Percentiles rank a stretch among this genome's conserved stretches.
These are phyloP conservation scores for Esox masquinongy DNA, from an alignment of 2,797 vertebrate species.

Conservation along the genomic window DNA sequence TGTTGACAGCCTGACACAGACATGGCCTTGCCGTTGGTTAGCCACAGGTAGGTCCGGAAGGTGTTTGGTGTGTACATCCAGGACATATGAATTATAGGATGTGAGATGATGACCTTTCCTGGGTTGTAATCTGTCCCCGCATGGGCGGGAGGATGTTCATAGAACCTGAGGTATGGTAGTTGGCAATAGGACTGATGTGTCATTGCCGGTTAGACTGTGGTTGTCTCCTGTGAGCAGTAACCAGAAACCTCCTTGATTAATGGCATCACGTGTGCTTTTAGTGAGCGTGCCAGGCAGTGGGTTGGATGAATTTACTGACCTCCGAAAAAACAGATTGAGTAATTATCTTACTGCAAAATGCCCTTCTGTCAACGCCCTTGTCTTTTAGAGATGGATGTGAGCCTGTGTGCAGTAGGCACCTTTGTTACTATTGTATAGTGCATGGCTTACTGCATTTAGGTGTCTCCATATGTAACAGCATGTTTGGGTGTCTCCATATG, in stretches of 20 bases:
- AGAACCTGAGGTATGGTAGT: not conserved
- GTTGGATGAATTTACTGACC: slow-evolving; percentile 18
- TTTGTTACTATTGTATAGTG: not conserved
- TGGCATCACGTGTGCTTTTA: slow-evolving; percentile 24
- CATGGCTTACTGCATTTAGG: no score
- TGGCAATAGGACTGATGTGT: not conserved
- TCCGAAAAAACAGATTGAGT: slow-evolving; percentile 17
- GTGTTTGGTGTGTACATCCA: not conserved
- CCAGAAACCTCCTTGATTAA: slow-evolving; percentile 35
- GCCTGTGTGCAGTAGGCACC: not conserved
- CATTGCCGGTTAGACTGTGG: not conserved
- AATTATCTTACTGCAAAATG: slow-evolving; percentile 11
- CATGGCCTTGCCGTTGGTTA: not conserved
- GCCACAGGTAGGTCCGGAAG: not conserved
- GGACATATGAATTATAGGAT: slow-evolving; percentile 3
- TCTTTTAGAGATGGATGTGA: not conserved
- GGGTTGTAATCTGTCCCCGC: no score
- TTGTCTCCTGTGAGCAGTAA: not conserved
- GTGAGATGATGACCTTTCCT: not conserved
- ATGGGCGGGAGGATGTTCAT: not conserved
- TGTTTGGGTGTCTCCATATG: no score
- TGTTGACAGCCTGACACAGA: not conserved
- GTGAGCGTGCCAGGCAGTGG: not conserved
- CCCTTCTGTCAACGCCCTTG: not conserved
- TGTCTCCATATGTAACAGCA: no score